Evolutionary conservation across 2,888 invertebrate genomes (phyloP).

Genomic region (Orchesellides sinensis): DNA sequence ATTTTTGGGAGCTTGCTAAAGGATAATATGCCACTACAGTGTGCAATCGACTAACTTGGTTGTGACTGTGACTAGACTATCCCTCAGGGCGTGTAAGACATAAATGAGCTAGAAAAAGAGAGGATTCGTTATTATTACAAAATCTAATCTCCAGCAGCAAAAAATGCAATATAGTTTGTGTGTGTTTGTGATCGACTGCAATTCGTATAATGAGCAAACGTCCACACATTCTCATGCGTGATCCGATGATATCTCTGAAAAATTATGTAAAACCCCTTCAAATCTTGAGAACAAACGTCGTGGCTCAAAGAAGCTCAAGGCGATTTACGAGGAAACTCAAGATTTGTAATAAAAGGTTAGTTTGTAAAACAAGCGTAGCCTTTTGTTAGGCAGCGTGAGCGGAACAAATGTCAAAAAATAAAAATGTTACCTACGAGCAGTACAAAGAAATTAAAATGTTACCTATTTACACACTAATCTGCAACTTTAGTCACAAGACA

Average conservation of each 20-base stretch:
- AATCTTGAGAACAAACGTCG: constrained; percentile 11
- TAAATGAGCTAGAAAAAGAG: constrained; percentile 2
- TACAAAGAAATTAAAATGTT: no score
- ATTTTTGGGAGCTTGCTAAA: constrained; percentile 30
- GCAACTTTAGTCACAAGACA: no score
- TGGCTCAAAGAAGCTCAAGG: constrained; percentile 44
- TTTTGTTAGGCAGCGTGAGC: not conserved
- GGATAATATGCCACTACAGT: not conserved
- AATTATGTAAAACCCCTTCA: constrained; percentile 10
- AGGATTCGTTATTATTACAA: constrained; percentile 11
- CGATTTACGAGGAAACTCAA: constrained; percentile 1
- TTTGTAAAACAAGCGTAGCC: not conserved
- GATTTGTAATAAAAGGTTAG: not conserved
- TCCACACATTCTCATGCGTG: constrained; percentile 30
- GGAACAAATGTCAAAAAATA: no score
- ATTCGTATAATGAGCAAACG: constrained; percentile 15
- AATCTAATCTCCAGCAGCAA: constrained; percentile 24
- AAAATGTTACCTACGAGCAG: no score
- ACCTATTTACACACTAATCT: no score
- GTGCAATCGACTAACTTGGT: not conserved
- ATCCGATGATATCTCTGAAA: constrained; percentile 16
- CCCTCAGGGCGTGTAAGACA: constrained; percentile 12
- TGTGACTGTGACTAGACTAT: not conserved
- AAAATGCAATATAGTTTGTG: constrained; percentile 9
- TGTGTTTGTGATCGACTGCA: constrained; percentile 23